Evolutionary conservation across 2,888 invertebrate genomes (phyloP).

Genomic region (Stenodera caucasica): DNA sequence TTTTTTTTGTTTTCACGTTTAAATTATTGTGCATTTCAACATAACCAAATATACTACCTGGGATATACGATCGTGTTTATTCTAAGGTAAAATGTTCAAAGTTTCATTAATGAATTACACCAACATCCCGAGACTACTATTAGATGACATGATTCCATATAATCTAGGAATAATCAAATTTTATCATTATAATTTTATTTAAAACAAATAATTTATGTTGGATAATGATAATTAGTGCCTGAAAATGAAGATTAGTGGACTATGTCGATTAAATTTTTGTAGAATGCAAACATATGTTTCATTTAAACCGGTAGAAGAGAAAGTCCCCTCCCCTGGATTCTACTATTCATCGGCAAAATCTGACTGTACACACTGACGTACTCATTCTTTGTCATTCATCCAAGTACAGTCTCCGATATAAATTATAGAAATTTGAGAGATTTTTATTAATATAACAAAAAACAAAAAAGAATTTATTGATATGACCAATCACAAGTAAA

Average conservation of each 20-base stretch:
- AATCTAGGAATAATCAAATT: no score
- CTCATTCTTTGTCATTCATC: conserved; percentile 33
- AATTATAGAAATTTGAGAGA: no score
- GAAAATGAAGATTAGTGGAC: not conserved
- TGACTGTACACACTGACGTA: conserved; percentile 23
- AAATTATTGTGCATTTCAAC: no score
- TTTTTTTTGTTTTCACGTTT: no score
- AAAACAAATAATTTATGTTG: not conserved
- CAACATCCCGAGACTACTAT: not conserved
- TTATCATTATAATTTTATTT: no score
- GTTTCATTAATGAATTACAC: not conserved
- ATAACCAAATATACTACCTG: not conserved
- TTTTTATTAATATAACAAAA: not conserved
- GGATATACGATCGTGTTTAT: not conserved
- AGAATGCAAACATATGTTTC: conserved; percentile 31
- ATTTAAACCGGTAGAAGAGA: conserved; percentile 16
- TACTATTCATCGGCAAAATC: conserved; percentile 29
- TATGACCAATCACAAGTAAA: not conserved
- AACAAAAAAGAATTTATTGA: no score
- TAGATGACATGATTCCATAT: no score
- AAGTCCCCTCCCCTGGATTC: conserved; percentile 25
- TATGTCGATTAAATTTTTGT: conserved; percentile 20
- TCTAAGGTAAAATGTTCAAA: not conserved
- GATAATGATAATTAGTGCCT: not conserved
- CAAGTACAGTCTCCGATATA: conserved; percentile 19